Conservation (phyloP, 2,888 invertebrate species). For the Sceliomorpha sp. region DNA sequence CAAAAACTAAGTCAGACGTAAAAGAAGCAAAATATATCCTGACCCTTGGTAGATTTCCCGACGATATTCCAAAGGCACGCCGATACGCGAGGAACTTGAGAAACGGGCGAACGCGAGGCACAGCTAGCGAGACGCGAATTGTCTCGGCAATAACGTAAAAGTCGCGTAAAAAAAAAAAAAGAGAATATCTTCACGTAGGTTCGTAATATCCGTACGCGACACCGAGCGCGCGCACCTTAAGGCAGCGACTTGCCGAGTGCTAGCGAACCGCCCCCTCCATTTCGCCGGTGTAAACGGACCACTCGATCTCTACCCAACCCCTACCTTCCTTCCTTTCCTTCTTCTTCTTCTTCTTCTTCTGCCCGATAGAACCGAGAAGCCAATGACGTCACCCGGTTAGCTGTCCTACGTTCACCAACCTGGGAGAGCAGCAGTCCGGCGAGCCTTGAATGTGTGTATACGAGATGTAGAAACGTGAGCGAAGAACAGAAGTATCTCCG, state of each 20-base stretch:
- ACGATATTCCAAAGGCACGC: no score
- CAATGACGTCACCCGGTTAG: slow-evolving; percentile 72
- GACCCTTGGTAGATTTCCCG: no score
- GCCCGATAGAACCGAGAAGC: slow-evolving; percentile 65
- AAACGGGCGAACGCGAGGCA: no score
- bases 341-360: slow-evolving; percentile 42
- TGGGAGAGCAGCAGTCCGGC: slow-evolving; percentile 57
- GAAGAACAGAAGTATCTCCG: slow-evolving; percentile 29
- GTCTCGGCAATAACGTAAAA: no score
- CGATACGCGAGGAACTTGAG: no score
- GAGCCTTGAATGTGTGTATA: slow-evolving; percentile 52
- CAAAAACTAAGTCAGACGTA: no score
- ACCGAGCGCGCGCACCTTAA: slow-evolving; percentile 74
- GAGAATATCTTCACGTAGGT: no score
- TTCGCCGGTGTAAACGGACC: slow-evolving; percentile 56
- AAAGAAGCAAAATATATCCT: no score
- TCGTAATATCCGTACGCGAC: slow-evolving; percentile 67
- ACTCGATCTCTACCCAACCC: slow-evolving; percentile 55
- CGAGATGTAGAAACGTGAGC: slow-evolving; percentile 48
- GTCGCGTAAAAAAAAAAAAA: no score
- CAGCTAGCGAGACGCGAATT: no score
- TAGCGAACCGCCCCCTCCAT: slow-evolving; percentile 74
- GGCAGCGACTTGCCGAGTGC: slow-evolving; percentile 71
- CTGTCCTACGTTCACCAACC: slow-evolving; percentile 71
- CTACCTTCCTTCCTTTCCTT: slow-evolving; percentile 48